Percentiles rank a stretch among this genome's conserved stretches.
These are phyloP conservation scores for Oscheius sp. DNA, from an alignment of 2,888 invertebrate species.

Conservation along the genomic window DNA sequence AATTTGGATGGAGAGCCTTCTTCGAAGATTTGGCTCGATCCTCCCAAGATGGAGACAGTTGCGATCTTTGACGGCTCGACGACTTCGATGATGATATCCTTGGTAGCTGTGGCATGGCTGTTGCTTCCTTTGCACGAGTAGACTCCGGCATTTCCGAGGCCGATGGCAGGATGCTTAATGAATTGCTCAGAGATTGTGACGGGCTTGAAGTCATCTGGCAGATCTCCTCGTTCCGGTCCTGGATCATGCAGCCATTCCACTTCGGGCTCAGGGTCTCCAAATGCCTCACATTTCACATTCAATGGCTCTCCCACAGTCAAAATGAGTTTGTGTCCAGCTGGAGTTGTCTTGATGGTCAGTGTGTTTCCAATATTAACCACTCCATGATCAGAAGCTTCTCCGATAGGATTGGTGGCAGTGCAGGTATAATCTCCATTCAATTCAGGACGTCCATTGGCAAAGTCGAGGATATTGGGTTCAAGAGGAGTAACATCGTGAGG, in stretches of 20 bases:
- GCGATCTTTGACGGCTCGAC: constrained; percentile 66
- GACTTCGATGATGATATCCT: constrained; percentile 68
- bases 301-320: constrained; percentile 67
- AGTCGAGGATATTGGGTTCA: constrained; percentile 62
- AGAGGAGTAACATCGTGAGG: constrained; percentile 68
- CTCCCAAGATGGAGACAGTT: constrained; percentile 67
- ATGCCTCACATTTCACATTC: constrained; percentile 65
- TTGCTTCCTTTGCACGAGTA: constrained; percentile 73
- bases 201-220: constrained; percentile 69
- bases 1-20: constrained; percentile 61
- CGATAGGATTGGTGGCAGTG: constrained; percentile 59
- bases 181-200: constrained; percentile 69
- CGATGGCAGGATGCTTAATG: constrained; percentile 66
- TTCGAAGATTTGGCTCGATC: constrained; percentile 64
- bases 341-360: constrained; percentile 59
- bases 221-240: constrained; percentile 67
- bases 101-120: constrained; percentile 67
- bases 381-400: constrained; percentile 65
- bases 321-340: constrained; percentile 62
- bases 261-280: constrained; percentile 68
- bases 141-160: constrained; percentile 67
- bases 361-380: constrained; percentile 61
- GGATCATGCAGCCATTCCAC: constrained; percentile 67
- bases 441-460: constrained; percentile 55
- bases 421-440: constrained; percentile 66